Evolutionary conservation across 1,140 invertebrate species (phyloP), one percentile per base, ranked within the genome.

Genomic region (Lasioglossum albipes): DNA sequence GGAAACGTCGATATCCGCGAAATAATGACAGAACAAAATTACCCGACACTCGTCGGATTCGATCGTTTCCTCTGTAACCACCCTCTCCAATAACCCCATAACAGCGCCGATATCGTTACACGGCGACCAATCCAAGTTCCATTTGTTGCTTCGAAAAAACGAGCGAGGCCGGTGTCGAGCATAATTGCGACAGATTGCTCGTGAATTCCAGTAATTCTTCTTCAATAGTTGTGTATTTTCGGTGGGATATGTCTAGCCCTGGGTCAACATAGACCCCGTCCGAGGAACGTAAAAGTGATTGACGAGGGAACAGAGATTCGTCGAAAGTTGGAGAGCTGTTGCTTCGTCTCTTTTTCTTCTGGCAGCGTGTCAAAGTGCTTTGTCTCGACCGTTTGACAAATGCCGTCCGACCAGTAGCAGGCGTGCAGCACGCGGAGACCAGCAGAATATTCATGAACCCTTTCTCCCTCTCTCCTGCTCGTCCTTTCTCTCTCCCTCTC

Each of bases 401-500:
- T 69, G 68, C 27, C 59, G 22, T 13, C 45, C 57, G 3, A 59
- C 68, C 57, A 52, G 27, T 27, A 27, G 27, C 27, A 27, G 27
- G 27, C 0, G 27, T 27, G 57, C 18, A 18, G 27, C 45, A 42
- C 13, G 13, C 22, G 41, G 57, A 41, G 67, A 45, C 41, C 57
- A 27, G 67, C 7, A 42, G 67, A 78, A 78, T 71, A 78, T 78
- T 78, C 75, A 71, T 71, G 75, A 71, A 71, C n/a, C 75, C 45
- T 0, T 16, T 2, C n/a, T 2, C 5, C 41, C 27, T 16, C 10
- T 3, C 7, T 13, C 31, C 31, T 64, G 41, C 4, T 36, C 45
- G 20, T 22, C 42, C 54, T 20, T n/a, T 31, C 54, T 27, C 36
- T 42, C 54, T 42, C n/a, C n/a, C n/a, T n/a, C n/a, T n/a, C n/a